Conservation (phyloP, 2,797 vertebrate genomes). For the Morus bassanus region DNA sequence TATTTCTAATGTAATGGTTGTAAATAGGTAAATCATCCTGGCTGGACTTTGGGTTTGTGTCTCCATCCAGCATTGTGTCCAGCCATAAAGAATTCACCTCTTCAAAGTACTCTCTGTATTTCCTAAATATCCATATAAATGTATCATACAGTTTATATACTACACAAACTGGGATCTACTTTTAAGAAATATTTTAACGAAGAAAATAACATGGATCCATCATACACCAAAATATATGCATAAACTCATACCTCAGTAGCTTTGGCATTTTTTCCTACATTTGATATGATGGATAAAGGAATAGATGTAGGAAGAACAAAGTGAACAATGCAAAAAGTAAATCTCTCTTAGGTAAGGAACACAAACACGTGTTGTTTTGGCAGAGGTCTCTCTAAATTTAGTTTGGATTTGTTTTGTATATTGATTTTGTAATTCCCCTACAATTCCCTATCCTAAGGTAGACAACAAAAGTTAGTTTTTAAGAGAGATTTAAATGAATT, state of each 20-base stretch:
- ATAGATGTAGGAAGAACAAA: background rate
- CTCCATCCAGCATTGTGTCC: background rate
- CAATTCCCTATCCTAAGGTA: slow-evolving; percentile 1
- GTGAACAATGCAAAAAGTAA: background rate
- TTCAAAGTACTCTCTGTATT: background rate
- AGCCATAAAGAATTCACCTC: background rate
- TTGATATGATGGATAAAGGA: background rate
- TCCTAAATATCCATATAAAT: background rate
- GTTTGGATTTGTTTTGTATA: slow-evolving; percentile 29
- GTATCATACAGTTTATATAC: background rate
- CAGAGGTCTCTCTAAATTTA: slow-evolving; percentile 1
- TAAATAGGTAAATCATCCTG: background rate
- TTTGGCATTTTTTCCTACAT: background rate
- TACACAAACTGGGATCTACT: background rate
- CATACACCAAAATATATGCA: background rate
- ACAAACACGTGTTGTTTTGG: background rate
- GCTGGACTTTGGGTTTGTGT: background rate
- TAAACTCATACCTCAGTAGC: background rate
- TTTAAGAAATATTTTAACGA: background rate
- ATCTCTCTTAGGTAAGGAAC: background rate
- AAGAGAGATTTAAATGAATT: slow-evolving; percentile 44
- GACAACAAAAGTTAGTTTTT: slow-evolving; percentile 40
- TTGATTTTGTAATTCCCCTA: slow-evolving; percentile 54
- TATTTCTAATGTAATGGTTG: background rate
- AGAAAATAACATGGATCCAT: background rate